Evolutionary conservation across 2,113 vertebrate species (phyloP).

Genomic region (Tyrannus savana): DNA sequence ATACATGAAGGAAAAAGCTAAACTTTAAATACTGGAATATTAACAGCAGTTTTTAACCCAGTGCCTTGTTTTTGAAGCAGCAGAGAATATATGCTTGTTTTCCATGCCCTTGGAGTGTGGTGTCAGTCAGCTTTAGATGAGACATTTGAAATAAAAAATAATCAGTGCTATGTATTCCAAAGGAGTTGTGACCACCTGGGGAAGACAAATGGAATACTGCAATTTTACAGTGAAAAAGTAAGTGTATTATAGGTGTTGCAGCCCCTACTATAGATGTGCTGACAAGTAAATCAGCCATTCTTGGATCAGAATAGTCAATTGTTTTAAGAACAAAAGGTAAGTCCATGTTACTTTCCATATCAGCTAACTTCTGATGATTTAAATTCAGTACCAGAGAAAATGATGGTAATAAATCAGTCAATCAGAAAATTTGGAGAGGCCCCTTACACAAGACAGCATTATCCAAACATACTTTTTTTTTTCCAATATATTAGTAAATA

Average conservation of each 20-base stretch:
- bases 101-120: neutral
- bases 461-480: neutral
- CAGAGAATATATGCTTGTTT: neutral
- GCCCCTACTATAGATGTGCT: neutral
- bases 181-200: neutral
- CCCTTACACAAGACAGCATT: neutral
- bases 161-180: neutral
- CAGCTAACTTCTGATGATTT: neutral
- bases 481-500: neutral
- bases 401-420: neutral
- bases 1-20: neutral
- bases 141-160: slow-evolving; percentile 20
- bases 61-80: neutral
- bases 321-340: neutral
- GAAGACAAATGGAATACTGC: slow-evolving; percentile 12
- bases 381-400: slow-evolving; percentile 10
- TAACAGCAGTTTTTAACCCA: neutral
- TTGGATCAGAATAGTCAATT: neutral
- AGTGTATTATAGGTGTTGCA: neutral
- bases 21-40: neutral
- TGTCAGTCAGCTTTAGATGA: neutral
- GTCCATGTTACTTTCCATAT: neutral
- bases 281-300: slow-evolving; percentile 8
- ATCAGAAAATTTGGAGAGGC: neutral
- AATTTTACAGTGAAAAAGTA: slow-evolving; percentile 10